Evolutionary conservation across 2,888 invertebrate species (phyloP).

Genomic region (Celastrina argiolus): DNA sequence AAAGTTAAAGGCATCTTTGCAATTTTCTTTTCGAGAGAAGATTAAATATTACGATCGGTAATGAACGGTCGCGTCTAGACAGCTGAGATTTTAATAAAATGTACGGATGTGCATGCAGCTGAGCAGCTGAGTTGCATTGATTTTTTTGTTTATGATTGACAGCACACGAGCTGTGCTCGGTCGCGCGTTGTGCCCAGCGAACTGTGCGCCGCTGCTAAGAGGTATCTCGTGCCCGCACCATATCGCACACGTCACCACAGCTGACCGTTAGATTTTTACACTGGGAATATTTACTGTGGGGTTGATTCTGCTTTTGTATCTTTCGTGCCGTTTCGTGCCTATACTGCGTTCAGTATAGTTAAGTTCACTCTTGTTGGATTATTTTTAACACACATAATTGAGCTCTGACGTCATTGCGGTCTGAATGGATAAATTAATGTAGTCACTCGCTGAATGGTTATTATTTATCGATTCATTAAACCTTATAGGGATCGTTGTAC

Average conservation of each 20-base stretch:
- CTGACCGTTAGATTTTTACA: conserved; percentile 9
- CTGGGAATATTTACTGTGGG: conserved; percentile 8
- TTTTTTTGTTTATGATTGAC: conserved; percentile 75
- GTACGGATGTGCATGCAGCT: conserved; percentile 22
- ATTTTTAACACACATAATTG: too few species aligned
- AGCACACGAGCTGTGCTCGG: conserved; percentile 72
- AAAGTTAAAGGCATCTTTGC: conserved; percentile 6
- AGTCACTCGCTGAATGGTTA: too few species aligned
- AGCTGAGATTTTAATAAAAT: conserved; percentile 11
- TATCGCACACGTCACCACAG: conserved; percentile 42
- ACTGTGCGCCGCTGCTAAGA: conserved; percentile 66
- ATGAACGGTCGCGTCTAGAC: conserved; percentile 17
- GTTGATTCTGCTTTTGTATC: neutral
- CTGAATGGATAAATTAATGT: too few species aligned
- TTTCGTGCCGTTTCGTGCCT: neutral
- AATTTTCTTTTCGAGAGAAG: conserved; percentile 7
- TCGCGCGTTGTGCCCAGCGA: conserved; percentile 69
- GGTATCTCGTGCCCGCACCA: conserved; percentile 55
- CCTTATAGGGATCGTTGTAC: too few species aligned
- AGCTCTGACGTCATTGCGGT: too few species aligned
- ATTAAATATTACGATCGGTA: conserved; percentile 6
- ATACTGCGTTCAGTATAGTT: too few species aligned
- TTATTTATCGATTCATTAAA: too few species aligned
- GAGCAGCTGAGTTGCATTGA: conserved; percentile 54
- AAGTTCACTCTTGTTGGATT: too few species aligned